Percentiles rank a stretch among this genome's conserved stretches.
These are phyloP conservation scores for Hypotaenidia philippensis DNA, from an alignment of 2,797 vertebrate species.

Conservation along the genomic window DNA sequence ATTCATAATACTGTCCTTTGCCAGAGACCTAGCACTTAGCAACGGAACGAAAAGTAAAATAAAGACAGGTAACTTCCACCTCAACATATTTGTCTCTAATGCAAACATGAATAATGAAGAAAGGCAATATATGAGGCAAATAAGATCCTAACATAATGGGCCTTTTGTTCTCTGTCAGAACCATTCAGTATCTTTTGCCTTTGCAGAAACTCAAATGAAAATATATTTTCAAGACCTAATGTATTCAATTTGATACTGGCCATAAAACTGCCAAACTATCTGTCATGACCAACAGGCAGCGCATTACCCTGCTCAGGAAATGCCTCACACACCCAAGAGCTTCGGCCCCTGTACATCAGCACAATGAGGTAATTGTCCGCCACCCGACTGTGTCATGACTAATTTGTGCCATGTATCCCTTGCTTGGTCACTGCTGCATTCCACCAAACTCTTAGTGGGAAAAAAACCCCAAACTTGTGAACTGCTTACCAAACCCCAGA, in stretches of 20 bases:
- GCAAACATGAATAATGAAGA: constrained; percentile 41
- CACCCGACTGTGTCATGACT: neutral
- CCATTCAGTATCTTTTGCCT: constrained; percentile 8
- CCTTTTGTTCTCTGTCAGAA: constrained; percentile 23
- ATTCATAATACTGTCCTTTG: neutral
- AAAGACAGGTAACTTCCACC: constrained; percentile 34
- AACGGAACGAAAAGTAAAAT: neutral
- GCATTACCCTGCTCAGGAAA: neutral
- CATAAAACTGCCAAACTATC: constrained; percentile 46
- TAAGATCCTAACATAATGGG: neutral
- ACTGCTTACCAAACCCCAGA: neutral
- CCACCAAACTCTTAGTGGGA: neutral
- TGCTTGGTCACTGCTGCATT: neutral
- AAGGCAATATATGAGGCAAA: constrained; percentile 12
- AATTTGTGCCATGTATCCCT: neutral
- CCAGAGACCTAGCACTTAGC: neutral
- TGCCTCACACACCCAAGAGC: neutral
- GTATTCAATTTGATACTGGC: constrained; percentile 12
- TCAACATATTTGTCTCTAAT: constrained; percentile 1
- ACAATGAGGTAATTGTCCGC: neutral
- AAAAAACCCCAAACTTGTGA: accelerated
- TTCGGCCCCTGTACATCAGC: neutral
- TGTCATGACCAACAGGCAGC: constrained; percentile 2
- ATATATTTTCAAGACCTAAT: constrained; percentile 40
- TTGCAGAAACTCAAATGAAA: constrained; percentile 30